phyloP scores from a whole-genome alignment of 1,140 invertebrate species.

The Leptinotarsa undecemlineata region DNA sequence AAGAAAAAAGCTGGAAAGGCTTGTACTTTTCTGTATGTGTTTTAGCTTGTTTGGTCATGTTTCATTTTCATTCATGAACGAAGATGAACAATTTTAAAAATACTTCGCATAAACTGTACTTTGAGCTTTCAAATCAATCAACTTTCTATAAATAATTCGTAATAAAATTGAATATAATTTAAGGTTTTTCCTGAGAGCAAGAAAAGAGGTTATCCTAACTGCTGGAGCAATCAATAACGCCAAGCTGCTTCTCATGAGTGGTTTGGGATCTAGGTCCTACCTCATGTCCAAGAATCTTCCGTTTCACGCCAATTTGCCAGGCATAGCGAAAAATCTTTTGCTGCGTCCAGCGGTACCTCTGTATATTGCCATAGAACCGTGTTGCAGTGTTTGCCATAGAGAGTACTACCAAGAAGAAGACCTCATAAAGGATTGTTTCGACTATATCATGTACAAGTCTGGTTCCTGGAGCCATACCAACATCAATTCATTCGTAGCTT shows the following conservation, averaged over 20 bases:
- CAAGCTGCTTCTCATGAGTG: constrained; percentile 78
- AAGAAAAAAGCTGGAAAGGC: too few relatives aligned
- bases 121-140: too few relatives aligned
- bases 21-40: too few relatives aligned
- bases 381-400: constrained; percentile 10
- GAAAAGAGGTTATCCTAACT: constrained; percentile 69
- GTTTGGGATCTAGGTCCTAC: constrained; percentile 70
- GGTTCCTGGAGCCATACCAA: constrained; percentile 36
- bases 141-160: too few relatives aligned
- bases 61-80: too few relatives aligned
- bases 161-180: too few relatives aligned
- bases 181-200: constrained; percentile 52
- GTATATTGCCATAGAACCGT: constrained; percentile 32
- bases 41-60: too few relatives aligned
- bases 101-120: too few relatives aligned
- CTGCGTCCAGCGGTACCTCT: constrained; percentile 55
- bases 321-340: constrained; percentile 61
- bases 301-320: constrained; percentile 54
- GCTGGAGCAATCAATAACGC: constrained; percentile 78
- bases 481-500: constrained; percentile 36
- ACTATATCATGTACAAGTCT: constrained; percentile 37
- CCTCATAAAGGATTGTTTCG: constrained; percentile 35
- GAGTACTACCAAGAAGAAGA: constrained; percentile 33
- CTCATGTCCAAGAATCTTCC: constrained; percentile 54
- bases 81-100: too few relatives aligned